Percentiles rank a stretch among this genome's conserved stretches.
Conservation (phyloP, 2,113 vertebrate species). For the Coryphaenoides rupestris region DNA sequence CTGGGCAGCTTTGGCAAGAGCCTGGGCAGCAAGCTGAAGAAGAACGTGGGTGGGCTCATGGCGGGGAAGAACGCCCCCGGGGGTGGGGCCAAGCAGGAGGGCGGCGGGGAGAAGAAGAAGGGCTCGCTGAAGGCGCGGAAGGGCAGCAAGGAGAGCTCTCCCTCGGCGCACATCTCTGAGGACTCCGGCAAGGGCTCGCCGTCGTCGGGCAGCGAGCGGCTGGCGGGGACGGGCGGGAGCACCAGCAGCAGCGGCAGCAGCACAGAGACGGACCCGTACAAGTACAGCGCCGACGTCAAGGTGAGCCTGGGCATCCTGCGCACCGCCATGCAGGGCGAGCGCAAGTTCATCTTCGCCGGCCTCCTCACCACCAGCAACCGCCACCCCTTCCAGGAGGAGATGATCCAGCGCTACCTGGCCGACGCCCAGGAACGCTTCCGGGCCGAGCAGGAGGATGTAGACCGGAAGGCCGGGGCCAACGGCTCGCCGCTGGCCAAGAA, state of each 20-base stretch:
- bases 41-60: slow-evolving; percentile 95
- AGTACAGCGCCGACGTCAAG: slow-evolving; percentile 87
- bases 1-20: slow-evolving; percentile 95
- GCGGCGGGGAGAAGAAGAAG: slow-evolving; percentile 88
- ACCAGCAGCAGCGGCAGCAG: slow-evolving; percentile 60
- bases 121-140: slow-evolving; percentile 81
- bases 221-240: slow-evolving; percentile 49
- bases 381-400: slow-evolving; percentile 96
- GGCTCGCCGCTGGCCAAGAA: slow-evolving; percentile 52
- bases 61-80: slow-evolving; percentile 74
- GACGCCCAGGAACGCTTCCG: slow-evolving; percentile 88
- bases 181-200: slow-evolving; percentile 74
- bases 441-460: slow-evolving; percentile 82
- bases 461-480: slow-evolving; percentile 69
- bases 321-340: slow-evolving; percentile 89
- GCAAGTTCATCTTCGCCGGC: slow-evolving; percentile 86
- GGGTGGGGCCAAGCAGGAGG: slow-evolving; percentile 65
- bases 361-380: slow-evolving; percentile 86
- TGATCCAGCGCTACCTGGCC: slow-evolving; percentile 90
- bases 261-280: slow-evolving; percentile 67
- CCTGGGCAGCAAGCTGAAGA: slow-evolving; percentile 91
- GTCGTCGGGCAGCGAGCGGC: slow-evolving; percentile 66
- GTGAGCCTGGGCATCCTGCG: slow-evolving; percentile 87
- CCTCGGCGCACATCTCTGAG: slow-evolving; percentile 71
- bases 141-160: slow-evolving; percentile 80